These are phyloP conservation scores for Erpetoichthys calabaricus DNA, from an alignment of 2,797 vertebrate species.

Conservation along the genomic window DNA sequence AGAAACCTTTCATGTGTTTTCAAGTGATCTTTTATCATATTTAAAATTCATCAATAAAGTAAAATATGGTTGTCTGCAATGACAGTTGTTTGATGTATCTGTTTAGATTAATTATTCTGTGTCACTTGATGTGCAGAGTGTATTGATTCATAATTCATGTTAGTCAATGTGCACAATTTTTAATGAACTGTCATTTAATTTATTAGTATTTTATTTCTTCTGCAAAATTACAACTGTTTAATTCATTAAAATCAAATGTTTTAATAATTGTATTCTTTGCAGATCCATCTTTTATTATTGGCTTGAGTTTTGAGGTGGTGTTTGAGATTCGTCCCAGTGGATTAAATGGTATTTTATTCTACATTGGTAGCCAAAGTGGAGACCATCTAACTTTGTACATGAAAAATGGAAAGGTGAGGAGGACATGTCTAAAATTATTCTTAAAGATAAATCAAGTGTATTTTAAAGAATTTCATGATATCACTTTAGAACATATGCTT, in stretches of 20 bases:
- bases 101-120: too few species aligned
- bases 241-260: background rate
- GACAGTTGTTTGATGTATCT: too few species aligned
- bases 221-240: constrained; percentile 7
- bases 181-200: background rate
- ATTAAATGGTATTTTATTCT: constrained; percentile 57
- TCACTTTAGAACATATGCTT: too few species aligned
- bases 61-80: too few species aligned
- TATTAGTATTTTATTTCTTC: background rate
- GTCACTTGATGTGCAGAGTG: background rate
- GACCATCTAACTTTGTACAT: constrained; percentile 65
- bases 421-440: background rate
- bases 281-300: constrained; percentile 61
- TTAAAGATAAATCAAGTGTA: too few species aligned
- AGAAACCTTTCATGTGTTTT: too few species aligned
- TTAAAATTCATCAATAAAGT: too few species aligned
- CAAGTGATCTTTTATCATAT: too few species aligned
- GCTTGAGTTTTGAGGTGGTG: constrained; percentile 59
- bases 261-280: constrained; percentile 10
- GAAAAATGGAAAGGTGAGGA: constrained; percentile 62
- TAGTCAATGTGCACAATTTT: constrained; percentile 5
- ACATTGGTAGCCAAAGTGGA: constrained; percentile 43
- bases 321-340: constrained; percentile 65
- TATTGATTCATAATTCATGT: background rate
- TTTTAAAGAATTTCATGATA: too few species aligned